Percentiles rank a stretch among this genome's conserved stretches.
Conservation (phyloP, 2,888 invertebrate genomes). For the Drosophila melanosoma region DNA sequence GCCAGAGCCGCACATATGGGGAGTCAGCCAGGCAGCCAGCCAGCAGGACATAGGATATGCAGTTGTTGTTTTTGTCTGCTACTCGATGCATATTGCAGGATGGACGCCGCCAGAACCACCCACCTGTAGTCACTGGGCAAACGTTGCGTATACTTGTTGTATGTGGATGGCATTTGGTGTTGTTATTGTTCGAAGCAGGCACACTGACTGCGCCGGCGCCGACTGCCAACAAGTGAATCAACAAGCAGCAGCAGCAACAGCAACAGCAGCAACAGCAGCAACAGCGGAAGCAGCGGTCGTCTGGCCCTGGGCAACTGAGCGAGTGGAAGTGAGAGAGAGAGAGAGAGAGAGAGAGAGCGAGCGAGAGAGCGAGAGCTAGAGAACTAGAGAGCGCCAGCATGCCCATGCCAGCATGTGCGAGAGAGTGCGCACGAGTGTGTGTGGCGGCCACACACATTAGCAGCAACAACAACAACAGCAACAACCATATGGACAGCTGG, state of each 20-base stretch:
- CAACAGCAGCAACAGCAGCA: slow-evolving; percentile 14
- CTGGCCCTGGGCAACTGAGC: slow-evolving; percentile 45
- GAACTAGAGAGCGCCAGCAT: slow-evolving; percentile 44
- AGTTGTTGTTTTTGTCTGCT: slow-evolving; percentile 10
- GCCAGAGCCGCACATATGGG: slow-evolving; percentile 29
- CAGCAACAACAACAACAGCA: slow-evolving; percentile 32
- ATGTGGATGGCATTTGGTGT: slow-evolving; percentile 66
- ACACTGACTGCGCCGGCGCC: slow-evolving; percentile 57
- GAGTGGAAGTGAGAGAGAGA: slow-evolving; percentile 21
- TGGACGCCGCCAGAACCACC: slow-evolving; percentile 33
- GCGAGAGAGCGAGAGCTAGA: slow-evolving; percentile 23
- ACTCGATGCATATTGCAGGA: slow-evolving; percentile 27
- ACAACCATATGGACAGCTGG: slow-evolving; percentile 66
- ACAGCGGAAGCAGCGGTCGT: slow-evolving; percentile 28
- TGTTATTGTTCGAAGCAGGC: slow-evolving; percentile 51
- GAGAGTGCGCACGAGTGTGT: slow-evolving; percentile 47
- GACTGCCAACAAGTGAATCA: slow-evolving; percentile 75
- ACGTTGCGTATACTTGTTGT: slow-evolving; percentile 40
- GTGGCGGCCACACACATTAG: slow-evolving; percentile 59
- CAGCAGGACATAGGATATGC: slow-evolving; percentile 12
- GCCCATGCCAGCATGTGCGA: slow-evolving; percentile 20
- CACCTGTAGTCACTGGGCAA: slow-evolving; percentile 51
- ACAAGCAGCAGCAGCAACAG: slow-evolving; percentile 58
- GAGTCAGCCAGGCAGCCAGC: not conserved
- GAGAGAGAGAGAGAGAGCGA: slow-evolving; percentile 33